Evolutionary conservation across 2,888 invertebrate genomes (phyloP).

Genomic region (Hesperia comma): DNA sequence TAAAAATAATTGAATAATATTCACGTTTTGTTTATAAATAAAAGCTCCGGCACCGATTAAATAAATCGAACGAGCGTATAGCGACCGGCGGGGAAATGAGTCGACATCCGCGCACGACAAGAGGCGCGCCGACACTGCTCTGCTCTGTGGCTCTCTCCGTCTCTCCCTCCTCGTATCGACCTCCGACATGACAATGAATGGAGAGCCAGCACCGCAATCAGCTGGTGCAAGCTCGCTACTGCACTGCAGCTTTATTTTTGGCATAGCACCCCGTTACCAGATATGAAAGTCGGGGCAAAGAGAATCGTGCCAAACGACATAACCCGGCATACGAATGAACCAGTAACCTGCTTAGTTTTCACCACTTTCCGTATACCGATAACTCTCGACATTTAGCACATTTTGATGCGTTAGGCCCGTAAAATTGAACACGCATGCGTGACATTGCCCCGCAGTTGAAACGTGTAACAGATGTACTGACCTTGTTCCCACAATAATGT

Average conservation of each 20-base stretch:
- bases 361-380: slow-evolving; percentile 26
- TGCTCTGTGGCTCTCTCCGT: slow-evolving; percentile 46
- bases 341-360: slow-evolving; percentile 55
- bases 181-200: slow-evolving; percentile 69
- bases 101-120: slow-evolving; percentile 60
- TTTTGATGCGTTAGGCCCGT: slow-evolving; percentile 33
- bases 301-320: slow-evolving; percentile 47
- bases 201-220: slow-evolving; percentile 67
- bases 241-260: slow-evolving; percentile 83
- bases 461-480: slow-evolving; percentile 43
- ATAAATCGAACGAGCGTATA: slow-evolving; percentile 39
- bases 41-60: slow-evolving; percentile 50
- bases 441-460: slow-evolving; percentile 41
- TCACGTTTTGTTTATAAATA: slow-evolving; percentile 68
- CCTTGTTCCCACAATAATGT: slow-evolving; percentile 51
- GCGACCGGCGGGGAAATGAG: slow-evolving; percentile 26
- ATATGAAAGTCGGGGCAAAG: slow-evolving; percentile 43
- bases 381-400: slow-evolving; percentile 6
- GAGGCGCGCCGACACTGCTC: slow-evolving; percentile 68
- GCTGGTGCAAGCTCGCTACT: slow-evolving; percentile 76
- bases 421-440: slow-evolving; percentile 47
- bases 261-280: slow-evolving; percentile 67
- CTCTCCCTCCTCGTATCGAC: slow-evolving; percentile 45
- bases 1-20: neutral
- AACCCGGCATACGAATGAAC: slow-evolving; percentile 49